Percentiles rank a stretch among this genome's conserved stretches.
Conservation (phyloP, 2,888 invertebrate genomes). For the Aphrophora alni region DNA sequence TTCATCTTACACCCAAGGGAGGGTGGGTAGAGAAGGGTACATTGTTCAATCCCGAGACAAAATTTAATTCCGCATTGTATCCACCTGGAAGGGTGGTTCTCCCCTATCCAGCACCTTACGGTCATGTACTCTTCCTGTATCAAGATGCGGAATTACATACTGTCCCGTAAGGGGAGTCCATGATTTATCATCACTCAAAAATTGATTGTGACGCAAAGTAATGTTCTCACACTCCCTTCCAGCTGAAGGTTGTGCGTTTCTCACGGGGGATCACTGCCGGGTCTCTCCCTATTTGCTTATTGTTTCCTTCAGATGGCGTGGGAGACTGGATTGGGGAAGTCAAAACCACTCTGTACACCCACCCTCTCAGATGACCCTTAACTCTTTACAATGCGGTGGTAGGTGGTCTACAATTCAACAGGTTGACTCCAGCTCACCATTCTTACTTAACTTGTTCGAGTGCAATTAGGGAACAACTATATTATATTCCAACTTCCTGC, state of each 20-base stretch:
- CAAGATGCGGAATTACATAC: background rate
- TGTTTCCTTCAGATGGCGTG: background rate
- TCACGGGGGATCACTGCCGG: background rate
- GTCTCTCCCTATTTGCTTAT: background rate
- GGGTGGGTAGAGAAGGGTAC: background rate
- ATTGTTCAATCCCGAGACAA: background rate
- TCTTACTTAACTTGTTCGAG: background rate
- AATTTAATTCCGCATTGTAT: background rate
- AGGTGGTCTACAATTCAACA: background rate
- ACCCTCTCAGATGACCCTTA: background rate
- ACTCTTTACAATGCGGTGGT: background rate
- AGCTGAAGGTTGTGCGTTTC: background rate
- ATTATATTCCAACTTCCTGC: background rate
- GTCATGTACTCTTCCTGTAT: background rate
- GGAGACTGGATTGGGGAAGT: conserved; percentile 9
- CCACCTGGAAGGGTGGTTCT: background rate
- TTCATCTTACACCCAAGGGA: background rate
- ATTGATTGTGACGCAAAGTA: background rate
- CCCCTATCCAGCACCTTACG: background rate
- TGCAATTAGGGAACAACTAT: background rate
- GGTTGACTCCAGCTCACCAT: background rate
- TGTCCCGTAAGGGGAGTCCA: background rate
- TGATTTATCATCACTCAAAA: background rate
- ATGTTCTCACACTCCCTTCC: background rate
- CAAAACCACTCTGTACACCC: background rate